These are phyloP conservation scores for Cervus canadensis DNA, from an alignment of 2,113 vertebrate genomes.

Conservation along the genomic window DNA sequence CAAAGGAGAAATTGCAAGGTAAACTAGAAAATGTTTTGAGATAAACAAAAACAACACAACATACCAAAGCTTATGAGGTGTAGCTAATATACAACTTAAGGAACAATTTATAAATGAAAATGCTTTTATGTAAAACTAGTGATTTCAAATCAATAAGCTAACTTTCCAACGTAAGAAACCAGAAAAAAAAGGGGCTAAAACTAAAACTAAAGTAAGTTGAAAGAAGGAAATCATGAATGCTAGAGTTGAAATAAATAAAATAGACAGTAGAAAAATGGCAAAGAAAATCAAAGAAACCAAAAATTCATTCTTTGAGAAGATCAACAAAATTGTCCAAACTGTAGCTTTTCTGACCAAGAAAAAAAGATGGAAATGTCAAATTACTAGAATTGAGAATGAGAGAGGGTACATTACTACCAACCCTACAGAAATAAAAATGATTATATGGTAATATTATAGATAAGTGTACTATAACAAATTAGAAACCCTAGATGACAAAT, in stretches of 20 bases:
- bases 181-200: neutral
- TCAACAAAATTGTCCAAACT: neutral
- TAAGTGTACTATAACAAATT: neutral
- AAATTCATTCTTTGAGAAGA: neutral
- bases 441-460: neutral
- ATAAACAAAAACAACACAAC: neutral
- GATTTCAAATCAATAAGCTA: neutral
- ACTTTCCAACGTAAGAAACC: neutral
- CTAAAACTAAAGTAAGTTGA: neutral
- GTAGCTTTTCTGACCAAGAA: neutral
- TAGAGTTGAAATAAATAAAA: neutral
- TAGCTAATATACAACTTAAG: neutral
- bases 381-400: neutral
- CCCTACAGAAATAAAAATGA: neutral
- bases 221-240: neutral
- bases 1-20: neutral
- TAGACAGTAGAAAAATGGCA: neutral
- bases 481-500: neutral
- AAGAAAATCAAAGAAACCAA: neutral
- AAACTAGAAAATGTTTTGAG: neutral
- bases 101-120: neutral
- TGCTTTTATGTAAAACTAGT: neutral
- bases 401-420: neutral
- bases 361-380: neutral
- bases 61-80: neutral